These are phyloP conservation scores for Tetragnatha montana DNA, from an alignment of 2,888 invertebrate species.

Conservation along the genomic window DNA sequence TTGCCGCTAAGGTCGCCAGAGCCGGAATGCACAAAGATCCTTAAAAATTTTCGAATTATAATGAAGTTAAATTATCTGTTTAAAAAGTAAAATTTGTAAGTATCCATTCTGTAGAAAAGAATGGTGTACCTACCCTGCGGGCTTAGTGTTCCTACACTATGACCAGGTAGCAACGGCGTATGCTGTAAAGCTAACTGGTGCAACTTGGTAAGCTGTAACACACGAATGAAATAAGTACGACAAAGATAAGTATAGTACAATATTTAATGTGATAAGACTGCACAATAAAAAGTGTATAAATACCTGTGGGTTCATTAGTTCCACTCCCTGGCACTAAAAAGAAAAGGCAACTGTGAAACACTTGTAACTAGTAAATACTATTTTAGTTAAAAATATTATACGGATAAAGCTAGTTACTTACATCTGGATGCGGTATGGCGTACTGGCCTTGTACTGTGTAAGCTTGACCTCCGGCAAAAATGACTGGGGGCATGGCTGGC, in stretches of 20 bases:
- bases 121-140: conserved; percentile 71
- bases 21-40: conserved; percentile 78
- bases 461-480: conserved; percentile 96
- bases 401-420: conserved; percentile 77
- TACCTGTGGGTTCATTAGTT: conserved; percentile 70
- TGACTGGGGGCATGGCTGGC: conserved; percentile 94
- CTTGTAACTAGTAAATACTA: neutral
- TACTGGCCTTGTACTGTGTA: conserved; percentile 97
- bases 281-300: neutral
- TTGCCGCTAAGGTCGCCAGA: conserved; percentile 86
- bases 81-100: no score
- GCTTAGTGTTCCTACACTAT: conserved; percentile 73
- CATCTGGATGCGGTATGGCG: conserved; percentile 93
- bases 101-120: no score
- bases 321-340: conserved; percentile 69
- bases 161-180: conserved; percentile 74
- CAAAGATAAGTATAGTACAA: neutral
- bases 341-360: neutral
- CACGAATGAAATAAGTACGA: neutral
- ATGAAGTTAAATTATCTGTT: neutral
- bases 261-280: neutral
- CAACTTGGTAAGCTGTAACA: conserved; percentile 73
- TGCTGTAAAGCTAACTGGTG: conserved; percentile 75
- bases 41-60: neutral
- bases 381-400: neutral